Base-by-base conservation (phyloP, 2,113 vertebrate species). In the Aramus guarauna region DNA sequence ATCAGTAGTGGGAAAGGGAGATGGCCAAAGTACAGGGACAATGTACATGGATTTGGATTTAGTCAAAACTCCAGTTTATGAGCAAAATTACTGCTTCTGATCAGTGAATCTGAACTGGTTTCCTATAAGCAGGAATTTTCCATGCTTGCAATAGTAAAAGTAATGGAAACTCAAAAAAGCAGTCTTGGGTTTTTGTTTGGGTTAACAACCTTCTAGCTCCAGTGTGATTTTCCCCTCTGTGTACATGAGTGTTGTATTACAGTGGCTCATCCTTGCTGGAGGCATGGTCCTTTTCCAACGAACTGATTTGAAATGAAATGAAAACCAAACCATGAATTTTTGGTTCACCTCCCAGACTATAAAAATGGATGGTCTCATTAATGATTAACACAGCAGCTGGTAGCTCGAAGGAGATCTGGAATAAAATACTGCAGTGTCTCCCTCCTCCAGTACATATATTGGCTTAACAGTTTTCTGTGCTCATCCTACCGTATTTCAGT, bases 331-430 rank as follows among this genome's bases (percentile, higher is more conserved):
- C 67, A 15, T 85, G 71, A 83, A 53, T 94, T 90, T 94, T 96
- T 91, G 74, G 77, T 97, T 97, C 87, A 90, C 50, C 77, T 96
- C 86, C 84, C 86, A 66, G 73, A 76, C 91, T 88, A 8, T 83
- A 83, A 90, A 95, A 94, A 92, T 59, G 68, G 88, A 90, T 94
- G 59, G 67, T 97, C 60, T 97, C 84, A 88, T 95, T 97, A 96
- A 97, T 92, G 89, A 95, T 96, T 97, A 95, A 96, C 55, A 37
- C 15, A 73, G 62, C 91, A 97, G 87, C 90, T 90, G 82, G 77
- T 92, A 76, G 69, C 81, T 94, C 71, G 85, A 43, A 90, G 89
- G 58, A 67, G 74, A 79, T 66, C 63, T 79, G 47, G 80, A 87
- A 85, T 69, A 94, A 91, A 82, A 82, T n/a, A 83, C 63, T 88